phyloP scores from a whole-genome alignment of 2,888 invertebrate genomes.

The Teleogryllus oceanicus region DNA sequence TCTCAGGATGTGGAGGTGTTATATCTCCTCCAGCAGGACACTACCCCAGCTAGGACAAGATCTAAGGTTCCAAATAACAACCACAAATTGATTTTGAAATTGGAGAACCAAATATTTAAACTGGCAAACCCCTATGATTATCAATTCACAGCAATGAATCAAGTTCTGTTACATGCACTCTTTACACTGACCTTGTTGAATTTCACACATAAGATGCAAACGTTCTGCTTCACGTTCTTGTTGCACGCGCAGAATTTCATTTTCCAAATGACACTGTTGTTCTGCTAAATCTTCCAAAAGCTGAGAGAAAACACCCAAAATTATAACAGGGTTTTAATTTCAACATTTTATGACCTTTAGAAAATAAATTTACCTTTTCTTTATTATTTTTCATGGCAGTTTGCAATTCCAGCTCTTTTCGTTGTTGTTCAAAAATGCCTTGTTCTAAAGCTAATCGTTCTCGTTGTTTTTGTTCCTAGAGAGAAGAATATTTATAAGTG shows the following conservation, averaged over 20 bases:
- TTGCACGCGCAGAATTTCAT: conserved; percentile 65
- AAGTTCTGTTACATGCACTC: not conserved
- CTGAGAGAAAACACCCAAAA: conserved; percentile 41
- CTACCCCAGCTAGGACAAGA: no score
- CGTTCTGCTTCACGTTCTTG: conserved; percentile 62
- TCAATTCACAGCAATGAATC: no score
- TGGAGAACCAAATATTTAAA: no score
- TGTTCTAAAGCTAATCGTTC: conserved; percentile 59
- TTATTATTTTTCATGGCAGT: conserved; percentile 60
- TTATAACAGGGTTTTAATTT: no score
- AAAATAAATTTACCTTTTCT: conserved; percentile 53
- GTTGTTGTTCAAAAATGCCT: conserved; percentile 60
- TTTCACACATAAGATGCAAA: conserved; percentile 57
- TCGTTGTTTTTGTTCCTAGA: conserved; percentile 54
- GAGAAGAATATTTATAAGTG: no score
- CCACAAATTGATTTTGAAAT: no score
- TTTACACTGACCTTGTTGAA: conserved; percentile 52
- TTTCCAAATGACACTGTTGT: conserved; percentile 64
- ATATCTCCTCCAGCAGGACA: no score
- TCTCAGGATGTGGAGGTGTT: no score
- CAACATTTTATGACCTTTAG: no score
- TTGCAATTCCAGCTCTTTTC: conserved; percentile 64
- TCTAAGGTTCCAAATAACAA: no score
- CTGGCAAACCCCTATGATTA: no score
- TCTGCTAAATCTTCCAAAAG: conserved; percentile 55